Evolutionary conservation across 2,797 vertebrate genomes (phyloP).

Genomic region (Artibeus jamaicensis): DNA sequence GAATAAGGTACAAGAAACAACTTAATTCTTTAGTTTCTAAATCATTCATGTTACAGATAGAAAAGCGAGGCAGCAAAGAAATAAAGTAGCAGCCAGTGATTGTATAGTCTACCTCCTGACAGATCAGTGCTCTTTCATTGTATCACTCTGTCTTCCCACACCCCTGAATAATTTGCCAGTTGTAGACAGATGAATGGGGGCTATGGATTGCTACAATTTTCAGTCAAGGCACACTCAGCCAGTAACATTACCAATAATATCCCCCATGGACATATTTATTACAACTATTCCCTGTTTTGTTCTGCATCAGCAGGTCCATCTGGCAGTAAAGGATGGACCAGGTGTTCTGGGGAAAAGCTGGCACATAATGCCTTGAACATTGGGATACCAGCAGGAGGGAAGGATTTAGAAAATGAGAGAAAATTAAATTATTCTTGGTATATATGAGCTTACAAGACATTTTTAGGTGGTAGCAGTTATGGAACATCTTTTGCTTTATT

Average conservation of each 20-base stretch:
- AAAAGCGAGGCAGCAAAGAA: not conserved
- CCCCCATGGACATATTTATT: conserved; percentile 65
- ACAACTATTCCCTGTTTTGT: conserved; percentile 66
- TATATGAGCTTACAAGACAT: conserved; percentile 63
- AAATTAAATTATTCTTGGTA: conserved; percentile 71
- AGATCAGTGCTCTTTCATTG: not conserved
- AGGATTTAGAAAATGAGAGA: conserved; percentile 54
- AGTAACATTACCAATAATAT: conserved; percentile 65
- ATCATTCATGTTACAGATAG: not conserved
- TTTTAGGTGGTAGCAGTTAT: conserved; percentile 66
- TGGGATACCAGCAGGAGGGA: conserved; percentile 40
- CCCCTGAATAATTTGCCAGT: conserved; percentile 58
- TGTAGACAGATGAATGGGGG: conserved; percentile 58
- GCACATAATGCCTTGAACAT: conserved; percentile 64
- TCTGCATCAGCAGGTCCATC: conserved; percentile 76
- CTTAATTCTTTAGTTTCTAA: conserved; percentile 20
- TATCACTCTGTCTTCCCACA: not conserved
- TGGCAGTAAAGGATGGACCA: conserved; percentile 70
- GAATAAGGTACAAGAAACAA: not conserved
- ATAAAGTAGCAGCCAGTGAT: not conserved
- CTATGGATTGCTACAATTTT: conserved; percentile 52
- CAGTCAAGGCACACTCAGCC: conserved; percentile 59
- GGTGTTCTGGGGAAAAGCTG: conserved; percentile 74
- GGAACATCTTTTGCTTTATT: conserved; percentile 58
- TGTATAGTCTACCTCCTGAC: not conserved